phyloP scores from a whole-genome alignment of 1,140 invertebrate genomes.

The Heliconius nattereri region DNA sequence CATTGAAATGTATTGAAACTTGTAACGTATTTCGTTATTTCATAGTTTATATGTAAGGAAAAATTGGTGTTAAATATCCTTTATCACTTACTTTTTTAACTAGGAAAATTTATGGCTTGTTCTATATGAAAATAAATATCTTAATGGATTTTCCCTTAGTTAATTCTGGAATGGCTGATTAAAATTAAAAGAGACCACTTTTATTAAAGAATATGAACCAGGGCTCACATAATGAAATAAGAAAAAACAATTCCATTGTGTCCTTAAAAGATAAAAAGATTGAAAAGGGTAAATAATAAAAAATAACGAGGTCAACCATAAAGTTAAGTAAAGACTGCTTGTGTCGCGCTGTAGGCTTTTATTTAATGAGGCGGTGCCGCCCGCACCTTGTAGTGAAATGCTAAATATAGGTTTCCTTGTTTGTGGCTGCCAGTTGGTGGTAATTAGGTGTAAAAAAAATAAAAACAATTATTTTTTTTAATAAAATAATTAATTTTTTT shows the following conservation, averaged over 20 bases:
- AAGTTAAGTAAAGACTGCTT: conserved; percentile 36
- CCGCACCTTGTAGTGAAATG: conserved; percentile 9
- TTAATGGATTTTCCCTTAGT: neutral
- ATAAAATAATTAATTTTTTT: neutral
- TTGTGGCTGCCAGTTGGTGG: neutral
- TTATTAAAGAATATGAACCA: neutral
- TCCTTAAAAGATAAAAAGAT: conserved; percentile 15
- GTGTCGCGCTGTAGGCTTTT: conserved; percentile 25
- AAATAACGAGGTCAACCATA: conserved; percentile 38
- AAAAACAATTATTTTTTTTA: no score
- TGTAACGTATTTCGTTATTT: no score
- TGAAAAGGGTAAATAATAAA: conserved; percentile 33
- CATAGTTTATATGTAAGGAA: neutral
- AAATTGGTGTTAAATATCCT: neutral
- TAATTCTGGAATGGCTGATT: neutral
- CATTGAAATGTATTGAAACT: neutral
- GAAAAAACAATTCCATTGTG: conserved; percentile 22
- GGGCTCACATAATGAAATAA: neutral
- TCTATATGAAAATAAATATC: neutral
- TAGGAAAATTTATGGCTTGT: neutral
- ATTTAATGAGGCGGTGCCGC: conserved; percentile 34
- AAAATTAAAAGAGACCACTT: neutral
- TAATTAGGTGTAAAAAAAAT: conserved; percentile 29
- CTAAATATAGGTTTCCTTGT: conserved; percentile 37
- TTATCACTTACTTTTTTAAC: neutral